A percentile compares a stretch with the other conserved stretches of the same genome.
phyloP scores from a whole-genome alignment of 1,140 invertebrate species.

The silkworm (Bombyx mori) region ASM3026992v2 NC_085125.1:5182001-5182500 shows the following conservation, averaged over 20 bases:
- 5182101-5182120: too few relatives aligned
- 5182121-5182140: conserved; percentile 34
- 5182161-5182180: conserved; percentile 46
- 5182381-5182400: conserved; percentile 25
- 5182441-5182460: conserved; percentile 19
- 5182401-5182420: conserved; percentile 24
- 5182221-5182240: conserved; percentile 32
- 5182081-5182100: conserved; percentile 27
- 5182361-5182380: conserved; percentile 19
- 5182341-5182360: conserved; percentile 21
- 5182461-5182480: conserved; percentile 22
- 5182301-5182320: conserved; percentile 64
- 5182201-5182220: conserved; percentile 40
- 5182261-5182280: conserved; percentile 54
- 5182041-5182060: too few relatives aligned
- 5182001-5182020: too few relatives aligned
- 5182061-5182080: conserved; percentile 14
- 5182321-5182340: conserved; percentile 28
- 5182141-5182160: conserved; percentile 35
- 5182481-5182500: conserved; percentile 17
- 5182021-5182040: too few relatives aligned
- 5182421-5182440: conserved; percentile 1
- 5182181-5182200: conserved; percentile 44
- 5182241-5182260: conserved; percentile 31
- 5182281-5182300: conserved; percentile 27